Percentiles rank a stretch among this genome's conserved stretches.
Conservation (phyloP, 1,140 invertebrate genomes). For the Chironomus tepperi region DNA sequence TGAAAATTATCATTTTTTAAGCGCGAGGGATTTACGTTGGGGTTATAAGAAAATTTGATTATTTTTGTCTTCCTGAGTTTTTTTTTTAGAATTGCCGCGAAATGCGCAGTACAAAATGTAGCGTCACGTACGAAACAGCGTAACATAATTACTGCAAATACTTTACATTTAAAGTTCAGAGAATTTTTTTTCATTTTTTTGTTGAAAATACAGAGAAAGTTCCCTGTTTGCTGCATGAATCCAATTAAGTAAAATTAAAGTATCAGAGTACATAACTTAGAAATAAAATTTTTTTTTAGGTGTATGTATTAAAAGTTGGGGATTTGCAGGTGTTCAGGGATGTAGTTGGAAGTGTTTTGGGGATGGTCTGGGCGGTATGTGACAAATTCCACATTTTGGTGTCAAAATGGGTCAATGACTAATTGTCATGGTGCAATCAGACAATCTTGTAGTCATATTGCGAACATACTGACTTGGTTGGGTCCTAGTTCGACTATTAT, state of each 20-base stretch:
- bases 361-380: too few relatives aligned
- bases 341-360: too few relatives aligned
- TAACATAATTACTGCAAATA: slow-evolving; percentile 3
- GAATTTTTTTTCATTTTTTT: too few relatives aligned
- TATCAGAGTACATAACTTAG: not conserved
- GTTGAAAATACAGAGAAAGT: not conserved
- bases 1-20: not conserved
- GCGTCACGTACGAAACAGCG: not conserved
- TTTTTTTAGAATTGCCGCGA: not conserved
- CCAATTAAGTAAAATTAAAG: slow-evolving; percentile 15
- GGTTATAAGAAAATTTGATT: slow-evolving; percentile 4
- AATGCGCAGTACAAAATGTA: not conserved
- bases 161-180: not conserved
- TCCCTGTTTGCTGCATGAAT: not conserved
- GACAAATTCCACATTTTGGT: too few relatives aligned
- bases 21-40: not conserved
- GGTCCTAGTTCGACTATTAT: too few relatives aligned
- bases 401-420: too few relatives aligned
- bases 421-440: too few relatives aligned
- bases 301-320: too few relatives aligned
- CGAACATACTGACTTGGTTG: too few relatives aligned
- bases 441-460: too few relatives aligned
- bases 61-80: not conserved
- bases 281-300: not conserved
- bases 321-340: too few relatives aligned